Base-by-base conservation (phyloP, 2,113 vertebrate species). In the Scophthalmus maximus region DNA sequence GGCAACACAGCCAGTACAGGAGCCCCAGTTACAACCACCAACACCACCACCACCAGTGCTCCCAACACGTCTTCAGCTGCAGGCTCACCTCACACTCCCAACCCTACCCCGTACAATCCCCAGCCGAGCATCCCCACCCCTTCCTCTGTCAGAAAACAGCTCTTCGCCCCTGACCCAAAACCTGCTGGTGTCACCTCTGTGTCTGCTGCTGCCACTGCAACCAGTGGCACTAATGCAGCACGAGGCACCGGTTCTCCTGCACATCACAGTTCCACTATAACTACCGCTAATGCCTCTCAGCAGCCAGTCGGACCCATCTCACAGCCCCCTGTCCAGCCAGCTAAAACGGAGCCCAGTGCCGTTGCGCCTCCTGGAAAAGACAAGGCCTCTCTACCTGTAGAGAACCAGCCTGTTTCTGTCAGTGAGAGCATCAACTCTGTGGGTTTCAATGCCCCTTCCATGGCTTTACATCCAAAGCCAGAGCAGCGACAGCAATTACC, bases 121-220 rank as follows among this genome's bases (percentile, higher is more conserved):
- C 93, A 93, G 89, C 93, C 88, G 78, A 76, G 88, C 90, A 88
- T 72, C 92, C 94, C 95, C 74, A 97, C 96, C 62, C 95, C 96
- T 61, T 97, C 97, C 18, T 96, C 97, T 0, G 96, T 95, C 87
- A 93, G 96, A 74, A 99, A 99, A 89, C 96, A 99, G 92, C 91
- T 99, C 68, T 98, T 99, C 42, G 89, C 95, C 40, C 92, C 95
- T 0, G 95, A 97, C 68, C 93, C 95, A 81, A 99, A 97, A 84
- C 73, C 85, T 4, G 36, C 75, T 1, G 81, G 81, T 5, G 68
- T 93, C 93, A 0, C 93, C 87, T 50, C 92, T 82, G 85, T 91
- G 47, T 86, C 94, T 26, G 79, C 92, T 2, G 72, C 94, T 11
- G 91, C 92, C 2, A 91, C 94, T 47, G 91, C 93, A 20, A 90